phyloP scores from a whole-genome alignment of 2,113 vertebrate genomes.

The chimpanzee (Pan troglodytes) region DNA sequence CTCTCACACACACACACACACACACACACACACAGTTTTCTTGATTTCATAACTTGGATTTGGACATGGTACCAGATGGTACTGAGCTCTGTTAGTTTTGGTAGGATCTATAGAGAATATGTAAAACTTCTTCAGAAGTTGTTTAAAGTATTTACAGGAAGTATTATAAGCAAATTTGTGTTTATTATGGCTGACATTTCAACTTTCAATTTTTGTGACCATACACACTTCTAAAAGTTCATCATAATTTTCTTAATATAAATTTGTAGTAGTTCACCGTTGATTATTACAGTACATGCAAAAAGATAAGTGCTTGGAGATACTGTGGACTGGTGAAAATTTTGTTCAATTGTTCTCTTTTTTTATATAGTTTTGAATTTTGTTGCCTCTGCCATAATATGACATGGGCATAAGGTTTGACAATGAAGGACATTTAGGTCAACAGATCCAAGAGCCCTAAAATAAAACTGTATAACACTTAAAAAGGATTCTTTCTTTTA shows the following conservation, averaged over 20 bases:
- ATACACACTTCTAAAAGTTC: background rate
- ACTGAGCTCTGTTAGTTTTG: background rate
- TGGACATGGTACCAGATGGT: background rate
- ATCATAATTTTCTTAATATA: background rate
- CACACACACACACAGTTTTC: background rate
- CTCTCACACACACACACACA: background rate
- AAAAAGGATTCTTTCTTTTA: background rate
- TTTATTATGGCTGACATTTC: background rate
- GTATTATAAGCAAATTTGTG: background rate
- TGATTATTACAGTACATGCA: background rate
- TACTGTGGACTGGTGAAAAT: background rate
- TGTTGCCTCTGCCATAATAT: background rate
- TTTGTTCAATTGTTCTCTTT: background rate
- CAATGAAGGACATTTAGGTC: background rate
- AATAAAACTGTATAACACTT: background rate
- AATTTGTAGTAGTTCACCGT: background rate
- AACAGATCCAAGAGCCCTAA: background rate
- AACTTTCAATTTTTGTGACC: background rate
- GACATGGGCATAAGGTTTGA: background rate
- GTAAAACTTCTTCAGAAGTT: background rate
- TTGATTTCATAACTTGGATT: background rate
- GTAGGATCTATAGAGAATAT: background rate
- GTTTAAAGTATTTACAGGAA: background rate
- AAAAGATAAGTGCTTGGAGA: background rate
- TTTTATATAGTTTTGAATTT: background rate